Conservation (phyloP, 2,888 invertebrate species). For the Drosophila meridionalis region DNA sequence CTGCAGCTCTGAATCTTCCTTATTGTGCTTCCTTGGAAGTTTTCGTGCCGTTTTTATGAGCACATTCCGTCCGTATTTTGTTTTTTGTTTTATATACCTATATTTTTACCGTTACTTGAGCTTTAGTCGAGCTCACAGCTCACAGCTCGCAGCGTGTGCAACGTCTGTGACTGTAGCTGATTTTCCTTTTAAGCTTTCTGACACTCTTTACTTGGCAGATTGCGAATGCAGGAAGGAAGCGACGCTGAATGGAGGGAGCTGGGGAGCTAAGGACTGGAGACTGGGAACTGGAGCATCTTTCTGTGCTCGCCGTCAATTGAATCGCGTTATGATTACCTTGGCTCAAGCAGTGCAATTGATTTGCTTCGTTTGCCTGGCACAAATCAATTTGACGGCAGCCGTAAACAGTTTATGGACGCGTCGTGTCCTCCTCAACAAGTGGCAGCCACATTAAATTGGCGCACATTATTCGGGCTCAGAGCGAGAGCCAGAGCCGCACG, state of each 20-base stretch:
- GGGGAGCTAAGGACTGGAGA: not conserved
- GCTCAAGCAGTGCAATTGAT: conserved; percentile 61
- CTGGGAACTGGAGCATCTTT: not conserved
- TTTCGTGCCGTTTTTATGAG: conserved; percentile 16
- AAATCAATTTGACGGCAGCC: conserved; percentile 69
- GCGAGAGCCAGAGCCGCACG: conserved; percentile 18
- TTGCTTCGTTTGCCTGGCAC: conserved; percentile 55
- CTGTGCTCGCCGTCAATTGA: conserved; percentile 13
- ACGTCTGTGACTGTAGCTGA: conserved; percentile 50
- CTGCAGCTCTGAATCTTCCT: not conserved
- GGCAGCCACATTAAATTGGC: conserved; percentile 68
- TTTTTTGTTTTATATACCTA: conserved; percentile 20
- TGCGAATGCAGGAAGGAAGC: not conserved
- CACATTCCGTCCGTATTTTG: conserved; percentile 6
- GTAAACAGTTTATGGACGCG: conserved; percentile 67
- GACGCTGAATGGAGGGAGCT: not conserved
- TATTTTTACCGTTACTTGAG: conserved; percentile 15
- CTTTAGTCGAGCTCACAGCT: conserved; percentile 2
- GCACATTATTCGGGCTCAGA: conserved; percentile 50
- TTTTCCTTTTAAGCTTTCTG: conserved; percentile 46
- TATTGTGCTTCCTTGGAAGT: not conserved
- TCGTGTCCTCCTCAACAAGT: conserved; percentile 60
- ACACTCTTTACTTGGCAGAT: not conserved
- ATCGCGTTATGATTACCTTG: conserved; percentile 64
- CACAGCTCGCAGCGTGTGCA: conserved; percentile 6